Conservation (phyloP, 1,140 invertebrate genomes). For the Hyposmocoma kahamanoa region DNA sequence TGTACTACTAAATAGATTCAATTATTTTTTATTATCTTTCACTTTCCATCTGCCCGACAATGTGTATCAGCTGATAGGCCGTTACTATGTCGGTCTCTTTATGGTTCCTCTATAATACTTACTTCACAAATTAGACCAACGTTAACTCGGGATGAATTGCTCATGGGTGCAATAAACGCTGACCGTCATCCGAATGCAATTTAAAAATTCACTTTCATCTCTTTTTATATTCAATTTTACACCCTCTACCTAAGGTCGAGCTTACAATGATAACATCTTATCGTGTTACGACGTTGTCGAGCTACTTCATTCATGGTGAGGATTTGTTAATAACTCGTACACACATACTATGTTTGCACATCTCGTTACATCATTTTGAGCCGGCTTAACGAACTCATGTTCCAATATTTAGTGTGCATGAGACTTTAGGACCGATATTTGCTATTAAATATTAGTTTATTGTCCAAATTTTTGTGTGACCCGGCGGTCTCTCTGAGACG, state of each 20-base stretch:
- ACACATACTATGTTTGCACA: slow-evolving; percentile 58
- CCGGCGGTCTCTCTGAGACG: slow-evolving; percentile 39
- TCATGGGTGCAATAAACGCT: slow-evolving; percentile 64
- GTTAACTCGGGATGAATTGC: slow-evolving; percentile 64
- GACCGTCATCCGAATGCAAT: slow-evolving; percentile 50
- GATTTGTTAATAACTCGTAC: slow-evolving; percentile 62
- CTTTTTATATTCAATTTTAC: neutral
- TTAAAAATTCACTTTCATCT: slow-evolving; percentile 18
- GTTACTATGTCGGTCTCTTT: slow-evolving; percentile 41
- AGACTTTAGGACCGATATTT: slow-evolving; percentile 61
- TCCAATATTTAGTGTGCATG: slow-evolving; percentile 63
- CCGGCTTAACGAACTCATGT: slow-evolving; percentile 51
- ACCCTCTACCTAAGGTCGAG: neutral
- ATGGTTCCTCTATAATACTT: slow-evolving; percentile 43
- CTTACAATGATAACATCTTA: slow-evolving; percentile 6
- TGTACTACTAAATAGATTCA: too few relatives aligned
- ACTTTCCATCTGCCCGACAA: too few relatives aligned
- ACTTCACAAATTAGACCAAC: slow-evolving; percentile 71
- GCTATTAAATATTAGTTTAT: slow-evolving; percentile 63
- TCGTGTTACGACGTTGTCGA: slow-evolving; percentile 25
- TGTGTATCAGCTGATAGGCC: slow-evolving; percentile 44
- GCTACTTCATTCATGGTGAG: slow-evolving; percentile 32
- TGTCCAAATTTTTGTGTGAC: slow-evolving; percentile 42
- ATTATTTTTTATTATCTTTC: too few relatives aligned
- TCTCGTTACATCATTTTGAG: slow-evolving; percentile 63